A percentile compares a stretch with the other conserved stretches of the same genome.
phyloP scores from a whole-genome alignment of 2,888 invertebrate species.

The Leptarthrus brevirostris region DNA sequence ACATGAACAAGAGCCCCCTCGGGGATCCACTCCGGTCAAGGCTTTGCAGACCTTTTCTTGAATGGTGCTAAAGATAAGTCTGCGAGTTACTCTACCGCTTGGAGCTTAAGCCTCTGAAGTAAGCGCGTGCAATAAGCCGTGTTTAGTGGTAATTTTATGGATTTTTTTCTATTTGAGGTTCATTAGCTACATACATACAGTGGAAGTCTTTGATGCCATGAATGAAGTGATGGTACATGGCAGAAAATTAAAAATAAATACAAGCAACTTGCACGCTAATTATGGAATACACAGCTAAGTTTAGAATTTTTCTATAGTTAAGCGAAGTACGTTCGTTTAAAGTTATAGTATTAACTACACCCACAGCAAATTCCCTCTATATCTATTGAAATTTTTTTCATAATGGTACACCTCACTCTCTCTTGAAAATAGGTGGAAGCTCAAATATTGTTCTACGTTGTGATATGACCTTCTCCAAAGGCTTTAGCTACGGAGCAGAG shows the following conservation, averaged over 20 bases:
- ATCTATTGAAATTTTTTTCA: too few relatives aligned
- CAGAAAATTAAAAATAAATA: constrained; percentile 18
- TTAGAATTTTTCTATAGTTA: too few relatives aligned
- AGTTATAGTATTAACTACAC: too few relatives aligned
- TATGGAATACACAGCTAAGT: too few relatives aligned
- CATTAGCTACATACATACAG: too few relatives aligned
- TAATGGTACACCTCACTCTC: too few relatives aligned
- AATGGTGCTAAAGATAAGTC: background rate
- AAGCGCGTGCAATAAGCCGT: constrained; percentile 10
- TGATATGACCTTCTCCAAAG: too few relatives aligned
- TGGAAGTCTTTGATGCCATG: background rate
- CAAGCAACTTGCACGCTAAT: constrained; percentile 9
- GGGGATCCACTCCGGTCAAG: constrained; percentile 21
- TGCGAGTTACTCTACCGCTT: background rate
- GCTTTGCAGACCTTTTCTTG: background rate
- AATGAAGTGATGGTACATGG: constrained; percentile 1
- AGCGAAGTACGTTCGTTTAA: too few relatives aligned
- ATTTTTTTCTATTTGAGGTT: constrained; percentile 7
- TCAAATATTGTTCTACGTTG: too few relatives aligned
- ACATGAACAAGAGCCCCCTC: constrained; percentile 15
- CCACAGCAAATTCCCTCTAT: too few relatives aligned
- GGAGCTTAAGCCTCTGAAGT: background rate
- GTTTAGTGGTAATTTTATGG: background rate
- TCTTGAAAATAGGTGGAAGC: too few relatives aligned
- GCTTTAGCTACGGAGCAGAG: too few relatives aligned